Evolutionary conservation across 2,113 vertebrate species (phyloP).

Genomic region (Albula goreensis): DNA sequence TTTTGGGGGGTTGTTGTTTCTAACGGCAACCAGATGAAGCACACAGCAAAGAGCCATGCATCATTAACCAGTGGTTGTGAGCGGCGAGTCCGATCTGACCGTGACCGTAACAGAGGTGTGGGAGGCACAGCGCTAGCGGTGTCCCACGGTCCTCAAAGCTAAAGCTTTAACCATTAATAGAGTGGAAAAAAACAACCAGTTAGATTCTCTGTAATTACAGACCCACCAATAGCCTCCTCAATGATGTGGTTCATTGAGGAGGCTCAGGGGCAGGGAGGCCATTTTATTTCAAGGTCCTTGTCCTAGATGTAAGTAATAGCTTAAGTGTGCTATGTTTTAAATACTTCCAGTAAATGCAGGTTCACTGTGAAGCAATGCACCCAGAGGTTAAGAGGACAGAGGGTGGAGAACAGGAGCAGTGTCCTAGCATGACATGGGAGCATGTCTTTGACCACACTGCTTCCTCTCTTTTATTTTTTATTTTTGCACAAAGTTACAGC

Average conservation of each 20-base stretch:
- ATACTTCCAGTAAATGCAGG: not conserved
- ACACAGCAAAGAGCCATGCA: not conserved
- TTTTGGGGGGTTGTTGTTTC: not conserved
- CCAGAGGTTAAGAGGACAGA: not conserved
- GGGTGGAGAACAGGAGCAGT: too few relatives aligned
- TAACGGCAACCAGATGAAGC: constrained; percentile 39
- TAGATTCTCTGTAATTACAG: not conserved
- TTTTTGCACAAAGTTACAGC: not conserved
- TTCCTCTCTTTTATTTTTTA: not conserved
- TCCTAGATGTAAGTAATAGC: not conserved
- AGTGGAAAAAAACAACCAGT: not conserved
- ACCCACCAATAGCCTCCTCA: not conserved
- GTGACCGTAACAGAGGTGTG: not conserved
- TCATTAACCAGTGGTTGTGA: not conserved
- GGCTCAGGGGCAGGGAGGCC: too few relatives aligned
- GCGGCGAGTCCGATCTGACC: not conserved
- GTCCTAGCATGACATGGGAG: too few relatives aligned
- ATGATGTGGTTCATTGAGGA: not conserved
- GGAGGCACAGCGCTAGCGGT: not conserved
- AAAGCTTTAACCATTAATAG: not conserved
- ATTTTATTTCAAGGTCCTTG: not conserved
- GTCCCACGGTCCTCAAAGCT: not conserved
- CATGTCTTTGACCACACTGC: not conserved
- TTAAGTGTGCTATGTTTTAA: not conserved
- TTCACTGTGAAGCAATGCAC: not conserved